Conservation (phyloP, 1,140 invertebrate genomes). For the Euura saliciscinereae region DNA sequence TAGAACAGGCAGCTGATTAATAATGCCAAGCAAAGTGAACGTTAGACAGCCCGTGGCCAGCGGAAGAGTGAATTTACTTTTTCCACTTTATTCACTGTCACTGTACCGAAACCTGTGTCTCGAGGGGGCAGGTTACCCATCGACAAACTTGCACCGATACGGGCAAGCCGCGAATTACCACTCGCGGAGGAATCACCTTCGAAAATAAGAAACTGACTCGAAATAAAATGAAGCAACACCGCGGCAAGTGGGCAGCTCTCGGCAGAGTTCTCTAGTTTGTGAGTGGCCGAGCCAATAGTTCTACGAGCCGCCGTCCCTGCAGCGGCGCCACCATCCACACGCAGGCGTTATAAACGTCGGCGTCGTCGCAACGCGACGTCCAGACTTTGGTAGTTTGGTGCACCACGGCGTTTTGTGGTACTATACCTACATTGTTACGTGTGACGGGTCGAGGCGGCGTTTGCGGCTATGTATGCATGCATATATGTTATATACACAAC, state of each 20-base stretch:
- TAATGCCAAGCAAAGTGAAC: slow-evolving; percentile 2
- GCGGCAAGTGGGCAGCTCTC: not conserved
- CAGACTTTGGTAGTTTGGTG: too few relatives aligned
- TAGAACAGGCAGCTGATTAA: not conserved
- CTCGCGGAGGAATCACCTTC: not conserved
- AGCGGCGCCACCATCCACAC: not conserved
- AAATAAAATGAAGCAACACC: not conserved
- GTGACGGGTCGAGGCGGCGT: too few relatives aligned
- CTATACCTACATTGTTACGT: too few relatives aligned
- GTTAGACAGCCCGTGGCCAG: not conserved
- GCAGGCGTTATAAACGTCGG: not conserved
- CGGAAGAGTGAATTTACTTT: not conserved
- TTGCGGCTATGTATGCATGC: too few relatives aligned
- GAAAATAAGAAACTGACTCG: not conserved
- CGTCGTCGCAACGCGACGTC: too few relatives aligned
- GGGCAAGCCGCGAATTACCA: not conserved
- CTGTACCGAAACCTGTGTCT: not conserved
- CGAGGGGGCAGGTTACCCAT: too few relatives aligned
- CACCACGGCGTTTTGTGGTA: too few relatives aligned
- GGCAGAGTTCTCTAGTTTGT: not conserved
- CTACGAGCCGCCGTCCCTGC: not conserved
- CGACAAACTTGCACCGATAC: not conserved
- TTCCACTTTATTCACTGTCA: slow-evolving; percentile 5
- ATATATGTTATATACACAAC: too few relatives aligned
- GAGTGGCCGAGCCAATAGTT: not conserved